These are phyloP conservation scores for Sceloporus tristichus DNA, from an alignment of 2,113 vertebrate species.

Conservation along the genomic window DNA sequence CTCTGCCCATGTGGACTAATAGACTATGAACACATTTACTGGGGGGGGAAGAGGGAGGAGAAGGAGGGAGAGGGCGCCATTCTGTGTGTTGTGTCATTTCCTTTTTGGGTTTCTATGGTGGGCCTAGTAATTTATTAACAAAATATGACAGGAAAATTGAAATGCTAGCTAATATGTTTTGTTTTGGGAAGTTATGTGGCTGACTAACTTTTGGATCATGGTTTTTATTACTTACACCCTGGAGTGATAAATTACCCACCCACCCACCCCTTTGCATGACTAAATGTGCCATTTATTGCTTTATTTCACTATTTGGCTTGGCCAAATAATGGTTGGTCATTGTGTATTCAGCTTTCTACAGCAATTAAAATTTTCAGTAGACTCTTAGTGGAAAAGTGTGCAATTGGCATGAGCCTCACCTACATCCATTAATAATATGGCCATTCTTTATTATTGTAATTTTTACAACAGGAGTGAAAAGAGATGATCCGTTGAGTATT, in stretches of 20 bases:
- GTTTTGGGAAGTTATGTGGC: slow-evolving; percentile 44
- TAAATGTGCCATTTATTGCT: slow-evolving; percentile 55
- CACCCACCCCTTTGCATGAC: slow-evolving; percentile 35
- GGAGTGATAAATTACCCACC: slow-evolving; percentile 55
- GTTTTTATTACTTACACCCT: slow-evolving; percentile 58
- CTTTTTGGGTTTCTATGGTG: slow-evolving; percentile 18
- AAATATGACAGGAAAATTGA: slow-evolving; percentile 49
- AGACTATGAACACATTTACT: slow-evolving; percentile 20
- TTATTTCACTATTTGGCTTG: slow-evolving; percentile 37
- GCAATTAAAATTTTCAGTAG: slow-evolving; percentile 26
- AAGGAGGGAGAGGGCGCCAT: not conserved
- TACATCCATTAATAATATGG: not conserved
- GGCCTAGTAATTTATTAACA: slow-evolving; percentile 49
- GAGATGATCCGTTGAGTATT: too few relatives aligned
- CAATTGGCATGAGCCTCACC: not conserved
- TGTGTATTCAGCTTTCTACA: slow-evolving; percentile 22
- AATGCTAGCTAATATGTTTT: slow-evolving; percentile 50
- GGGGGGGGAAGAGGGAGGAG: not conserved
- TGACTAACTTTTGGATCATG: slow-evolving; percentile 47
- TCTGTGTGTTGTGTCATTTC: slow-evolving; percentile 31
- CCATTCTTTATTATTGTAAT: not conserved
- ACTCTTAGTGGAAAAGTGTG: not conserved
- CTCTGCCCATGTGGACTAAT: not conserved
- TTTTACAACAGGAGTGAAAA: not conserved
- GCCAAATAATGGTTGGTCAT: slow-evolving; percentile 56